Evolutionary conservation across 2,888 invertebrate genomes (phyloP), one percentile per base, ranked within the genome.

Genomic region (Rhogogaster chlorosoma): DNA sequence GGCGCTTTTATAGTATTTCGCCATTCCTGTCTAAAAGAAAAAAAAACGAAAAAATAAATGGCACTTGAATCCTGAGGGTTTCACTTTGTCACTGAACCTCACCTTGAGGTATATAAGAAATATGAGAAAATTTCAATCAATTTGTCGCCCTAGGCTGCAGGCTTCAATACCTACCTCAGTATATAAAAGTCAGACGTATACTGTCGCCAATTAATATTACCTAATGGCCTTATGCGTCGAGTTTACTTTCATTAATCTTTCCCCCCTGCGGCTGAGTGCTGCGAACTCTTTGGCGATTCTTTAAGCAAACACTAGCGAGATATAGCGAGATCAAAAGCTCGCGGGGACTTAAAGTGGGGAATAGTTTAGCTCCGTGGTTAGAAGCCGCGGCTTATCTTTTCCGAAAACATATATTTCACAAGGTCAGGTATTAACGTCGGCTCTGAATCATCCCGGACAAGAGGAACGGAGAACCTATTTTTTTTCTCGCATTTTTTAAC

Each of bases 181-280:
- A 70, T 38, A 70, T 73, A 9, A 42, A 73, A 77, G 77, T 53
- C 77, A 77, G 77, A 53, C 77, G 1, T 18, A 29, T 49, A 29
- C 32, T 12, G 18, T 84, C 86, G 84, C 86, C 88, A 86, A 89
- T 89, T 87, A 87, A 88, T 85, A 80, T 80, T 78, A 87, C 86
- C 85, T 78, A 88, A 87, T 87, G 85, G 84, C 57, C 71, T 64
- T 84, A 71, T 38, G 71, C 64, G 77, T 26, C 22, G 57, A 75
- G 75, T 87, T 86, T 67, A 49, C 75, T 84, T 84, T 84, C 84
- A 86, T 85, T 64, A 85, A 86, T 86, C 86, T 84, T 86, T 78
- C 78, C 84, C 18, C 22, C 29, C 78, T 67, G 15, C 26, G 78
- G 5, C 53, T n/a, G 32, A 78, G n/a, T 78, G 32, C 78, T 18